phyloP scores from a whole-genome alignment of 2,888 invertebrate species.

The Scrobipalpa costella region DNA sequence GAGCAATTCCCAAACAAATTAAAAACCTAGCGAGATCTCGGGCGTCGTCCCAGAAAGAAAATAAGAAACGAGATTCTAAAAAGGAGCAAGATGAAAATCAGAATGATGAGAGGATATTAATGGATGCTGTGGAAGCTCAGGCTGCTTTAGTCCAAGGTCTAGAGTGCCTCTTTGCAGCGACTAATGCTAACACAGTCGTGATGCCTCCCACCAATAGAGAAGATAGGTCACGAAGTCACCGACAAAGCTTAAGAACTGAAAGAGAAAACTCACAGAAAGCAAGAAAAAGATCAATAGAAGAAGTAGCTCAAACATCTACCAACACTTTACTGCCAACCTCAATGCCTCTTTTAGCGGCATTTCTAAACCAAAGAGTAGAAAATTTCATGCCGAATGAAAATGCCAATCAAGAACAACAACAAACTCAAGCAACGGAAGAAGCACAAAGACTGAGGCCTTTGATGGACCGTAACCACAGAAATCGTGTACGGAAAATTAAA shows the following conservation, averaged over 20 bases:
- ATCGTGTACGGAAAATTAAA: slow-evolving; percentile 79
- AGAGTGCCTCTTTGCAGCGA: slow-evolving; percentile 76
- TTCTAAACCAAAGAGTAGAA: slow-evolving; percentile 82
- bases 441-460: slow-evolving; percentile 65
- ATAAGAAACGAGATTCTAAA: slow-evolving; percentile 75
- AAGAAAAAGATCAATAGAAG: slow-evolving; percentile 79
- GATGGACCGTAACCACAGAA: slow-evolving; percentile 76
- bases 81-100: slow-evolving; percentile 72
- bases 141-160: slow-evolving; percentile 80
- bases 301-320: slow-evolving; percentile 83
- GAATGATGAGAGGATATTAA: slow-evolving; percentile 66
- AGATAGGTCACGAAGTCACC: slow-evolving; percentile 61
- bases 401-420: slow-evolving; percentile 55
- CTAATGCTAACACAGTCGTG: slow-evolving; percentile 74
- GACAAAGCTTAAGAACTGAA: slow-evolving; percentile 71
- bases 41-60: slow-evolving; percentile 81
- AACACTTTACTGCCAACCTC: slow-evolving; percentile 84
- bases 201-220: slow-evolving; percentile 72
- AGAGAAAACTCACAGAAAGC: slow-evolving; percentile 69
- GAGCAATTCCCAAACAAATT: slow-evolving; percentile 86
- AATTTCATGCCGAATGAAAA: slow-evolving; percentile 67
- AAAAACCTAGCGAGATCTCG: slow-evolving; percentile 79
- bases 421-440: slow-evolving; percentile 57
- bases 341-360: slow-evolving; percentile 83
- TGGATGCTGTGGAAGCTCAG: slow-evolving; percentile 78